phyloP scores from a whole-genome alignment of 37 sponge, comb jelly and placozoan genomes.

The Trichoplax adhaerens region DNA sequence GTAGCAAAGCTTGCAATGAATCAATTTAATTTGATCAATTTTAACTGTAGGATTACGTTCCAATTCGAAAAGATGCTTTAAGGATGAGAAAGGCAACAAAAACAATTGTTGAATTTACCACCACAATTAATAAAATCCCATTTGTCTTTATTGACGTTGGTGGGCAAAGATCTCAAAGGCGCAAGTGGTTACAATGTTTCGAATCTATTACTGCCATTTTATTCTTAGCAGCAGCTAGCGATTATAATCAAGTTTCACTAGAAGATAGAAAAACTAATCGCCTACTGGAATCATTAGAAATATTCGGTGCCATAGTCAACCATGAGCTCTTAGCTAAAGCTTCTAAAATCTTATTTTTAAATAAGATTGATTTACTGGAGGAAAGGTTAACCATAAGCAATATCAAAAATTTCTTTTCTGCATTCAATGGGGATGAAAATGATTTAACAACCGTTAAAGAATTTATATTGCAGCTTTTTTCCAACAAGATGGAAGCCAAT shows the following conservation, averaged over 20 bases:
- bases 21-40: not conserved
- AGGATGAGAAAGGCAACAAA: slow-evolving; percentile 72
- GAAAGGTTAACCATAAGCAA: not conserved
- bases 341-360: slow-evolving; percentile 87
- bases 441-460: no score
- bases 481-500: no score
- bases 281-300: slow-evolving; percentile 72
- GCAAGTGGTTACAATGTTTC: slow-evolving; percentile 96
- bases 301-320: slow-evolving; percentile 93
- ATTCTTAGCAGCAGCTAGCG: slow-evolving; percentile 71
- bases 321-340: slow-evolving; percentile 73
- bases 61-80: slow-evolving; percentile 62
- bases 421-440: no score
- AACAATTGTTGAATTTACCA: slow-evolving; percentile 53
- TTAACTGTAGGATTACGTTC: slow-evolving; percentile 55
- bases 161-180: slow-evolving; percentile 84
- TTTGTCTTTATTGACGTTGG: slow-evolving; percentile 95
- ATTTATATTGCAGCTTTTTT: no score
- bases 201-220: slow-evolving; percentile 78
- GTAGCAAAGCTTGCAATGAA: no score
- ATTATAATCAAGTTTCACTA: slow-evolving; percentile 61
- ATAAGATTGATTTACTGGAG: slow-evolving; percentile 79
- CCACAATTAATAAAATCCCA: slow-evolving; percentile 43
- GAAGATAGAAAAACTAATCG: slow-evolving; percentile 89
- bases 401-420: no score